Base-by-base conservation (phyloP, 2,888 invertebrate species). In the Magallana nippona region DNA sequence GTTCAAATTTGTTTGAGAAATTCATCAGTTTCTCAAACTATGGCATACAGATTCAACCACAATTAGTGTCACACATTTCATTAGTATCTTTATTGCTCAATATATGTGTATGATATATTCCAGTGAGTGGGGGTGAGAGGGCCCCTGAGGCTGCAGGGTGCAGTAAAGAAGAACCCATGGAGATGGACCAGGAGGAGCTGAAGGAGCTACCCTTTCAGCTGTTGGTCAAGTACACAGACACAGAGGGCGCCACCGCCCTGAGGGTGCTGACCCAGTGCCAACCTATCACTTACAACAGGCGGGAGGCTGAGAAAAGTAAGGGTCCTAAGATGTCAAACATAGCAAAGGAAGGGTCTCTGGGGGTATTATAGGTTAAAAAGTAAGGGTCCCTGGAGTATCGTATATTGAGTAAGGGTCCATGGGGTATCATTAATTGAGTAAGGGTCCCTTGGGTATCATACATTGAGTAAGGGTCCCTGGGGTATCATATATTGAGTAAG, bases 191-290 rank as follows among this genome's bases (percentile, higher is more conserved):
- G 19, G 56, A 78, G 63, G 82, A 82, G 13, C 85, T 83, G 0
- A 78, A 82, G 15, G 89, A 90, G 58, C 85, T 93, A 55, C 93
- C 94, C 15, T 93, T 93, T 89, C 94, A 94, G 88, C 83, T 93
- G 44, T 92, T 93, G 87, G 90, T 94, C 55, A 83, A 87, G 27
- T 94, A 94, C 86, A 92, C 90, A 27, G 93, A 93, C 83, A 88
- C 90, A 79, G 93, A 93, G 56, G 94, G 94, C 2, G 92, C 91
- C 19, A 91, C 91, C 83, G 93, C 93, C 10, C 84, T 93, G 78
- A 85, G 93, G 58, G 92, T 94, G 13, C 82, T 93, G 60, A 93
- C 93, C 1, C 89, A 91, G 79, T 87, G 85, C 0, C 92, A 91
- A 85, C 93, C 93, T 27, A 88, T 91, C 15, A 93, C 93, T 1